Conservation (phyloP, 2,113 vertebrate species). For the Connochaetes taurinus region DNA sequence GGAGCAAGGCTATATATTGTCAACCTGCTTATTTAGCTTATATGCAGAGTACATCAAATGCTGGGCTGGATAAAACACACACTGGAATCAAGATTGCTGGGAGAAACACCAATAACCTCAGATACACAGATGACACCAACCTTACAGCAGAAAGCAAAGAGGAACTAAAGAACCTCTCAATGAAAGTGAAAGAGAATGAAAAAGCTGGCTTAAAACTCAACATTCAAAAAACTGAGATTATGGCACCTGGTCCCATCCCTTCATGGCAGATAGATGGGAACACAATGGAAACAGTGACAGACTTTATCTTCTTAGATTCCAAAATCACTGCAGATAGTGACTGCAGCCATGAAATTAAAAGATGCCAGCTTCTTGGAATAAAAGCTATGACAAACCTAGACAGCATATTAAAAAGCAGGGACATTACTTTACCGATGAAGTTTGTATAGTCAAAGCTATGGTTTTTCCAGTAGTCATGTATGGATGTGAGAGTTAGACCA, state of each 20-base stretch:
- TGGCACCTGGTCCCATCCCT: neutral
- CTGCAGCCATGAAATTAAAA: neutral
- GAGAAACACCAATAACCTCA: neutral
- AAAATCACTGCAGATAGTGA: neutral
- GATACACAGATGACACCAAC: neutral
- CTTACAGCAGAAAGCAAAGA: fast-evolving
- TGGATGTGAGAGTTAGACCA: neutral
- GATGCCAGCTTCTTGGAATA: neutral
- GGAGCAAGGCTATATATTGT: neutral
- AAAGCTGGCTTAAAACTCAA: neutral
- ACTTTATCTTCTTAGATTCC: neutral
- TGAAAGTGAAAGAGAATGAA: neutral
- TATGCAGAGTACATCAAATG: neutral
- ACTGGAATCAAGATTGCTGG: neutral
- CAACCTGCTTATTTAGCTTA: neutral
- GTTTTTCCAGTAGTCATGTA: neutral
- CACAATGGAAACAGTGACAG: neutral
- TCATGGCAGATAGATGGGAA: neutral
- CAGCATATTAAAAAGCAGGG: neutral
- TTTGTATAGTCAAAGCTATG: neutral
- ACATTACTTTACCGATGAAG: neutral
- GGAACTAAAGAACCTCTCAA: neutral
- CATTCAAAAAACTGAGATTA: neutral
- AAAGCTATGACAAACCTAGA: neutral
- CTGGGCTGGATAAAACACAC: neutral